Conservation (phyloP, 2,797 vertebrate species). For the Propithecus perrieri region DNA sequence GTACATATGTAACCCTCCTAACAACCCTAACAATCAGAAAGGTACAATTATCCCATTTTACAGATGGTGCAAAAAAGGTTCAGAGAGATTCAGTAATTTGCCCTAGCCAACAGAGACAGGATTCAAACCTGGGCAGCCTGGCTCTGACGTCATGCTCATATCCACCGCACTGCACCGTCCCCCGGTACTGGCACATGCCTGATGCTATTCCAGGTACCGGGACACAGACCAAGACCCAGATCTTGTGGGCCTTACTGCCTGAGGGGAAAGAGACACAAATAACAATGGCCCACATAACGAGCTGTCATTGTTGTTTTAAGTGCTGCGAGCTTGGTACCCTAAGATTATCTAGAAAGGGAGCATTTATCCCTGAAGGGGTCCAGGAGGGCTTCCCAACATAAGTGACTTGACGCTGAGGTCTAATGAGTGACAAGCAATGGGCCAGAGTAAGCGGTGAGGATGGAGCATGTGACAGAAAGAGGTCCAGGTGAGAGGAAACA, state of each 20-base stretch:
- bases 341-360: neutral
- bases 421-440: neutral
- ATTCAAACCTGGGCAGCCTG: neutral
- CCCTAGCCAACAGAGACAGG: neutral
- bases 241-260: neutral
- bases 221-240: neutral
- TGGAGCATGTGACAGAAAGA: neutral
- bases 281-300: neutral
- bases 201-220: neutral
- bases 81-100: neutral
- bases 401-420: neutral
- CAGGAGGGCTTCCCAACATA: neutral
- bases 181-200: neutral
- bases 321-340: neutral
- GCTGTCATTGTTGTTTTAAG: neutral
- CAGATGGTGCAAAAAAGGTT: neutral
- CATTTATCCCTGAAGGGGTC: neutral
- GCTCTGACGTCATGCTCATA: neutral
- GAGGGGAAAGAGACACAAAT: neutral
- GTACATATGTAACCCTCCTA: neutral
- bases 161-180: neutral
- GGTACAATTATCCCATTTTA: neutral
- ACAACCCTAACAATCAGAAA: neutral
- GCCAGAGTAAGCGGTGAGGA: neutral
- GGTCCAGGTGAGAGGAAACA: neutral